Percentiles rank a stretch among this genome's conserved stretches.
These are phyloP conservation scores for Perodicticus potto DNA, from an alignment of 2,797 vertebrate species.

Conservation along the genomic window DNA sequence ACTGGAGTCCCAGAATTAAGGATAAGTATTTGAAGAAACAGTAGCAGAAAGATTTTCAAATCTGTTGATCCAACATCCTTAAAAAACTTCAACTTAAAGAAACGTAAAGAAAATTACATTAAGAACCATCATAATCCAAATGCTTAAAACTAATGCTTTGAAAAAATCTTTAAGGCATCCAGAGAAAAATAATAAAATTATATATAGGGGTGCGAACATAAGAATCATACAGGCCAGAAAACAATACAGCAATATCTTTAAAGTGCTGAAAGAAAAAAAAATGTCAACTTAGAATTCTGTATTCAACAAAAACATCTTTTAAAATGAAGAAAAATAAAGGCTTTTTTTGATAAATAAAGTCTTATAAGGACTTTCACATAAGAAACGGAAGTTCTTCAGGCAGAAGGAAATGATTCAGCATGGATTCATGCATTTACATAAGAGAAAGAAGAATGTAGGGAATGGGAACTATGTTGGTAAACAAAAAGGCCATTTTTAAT, in stretches of 20 bases:
- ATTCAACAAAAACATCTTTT: background rate
- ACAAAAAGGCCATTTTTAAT: conserved; percentile 42
- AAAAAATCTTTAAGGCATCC: background rate
- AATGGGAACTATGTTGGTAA: conserved; percentile 35
- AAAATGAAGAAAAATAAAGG: background rate
- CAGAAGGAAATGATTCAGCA: conserved; percentile 36
- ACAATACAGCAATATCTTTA: background rate
- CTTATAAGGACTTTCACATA: background rate
- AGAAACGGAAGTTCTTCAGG: conserved; percentile 32
- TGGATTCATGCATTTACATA: background rate
- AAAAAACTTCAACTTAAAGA: background rate
- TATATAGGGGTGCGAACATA: background rate
- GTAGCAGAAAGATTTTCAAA: conserved; percentile 16
- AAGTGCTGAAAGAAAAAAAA: conserved; percentile 4
- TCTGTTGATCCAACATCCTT: conserved; percentile 29
- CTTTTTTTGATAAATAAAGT: conserved; percentile 27
- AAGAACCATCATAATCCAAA: conserved; percentile 19
- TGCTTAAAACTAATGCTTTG: conserved; percentile 21
- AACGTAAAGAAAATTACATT: background rate
- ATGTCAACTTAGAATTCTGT: conserved; percentile 10
- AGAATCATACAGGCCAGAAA: background rate
- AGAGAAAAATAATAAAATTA: background rate
- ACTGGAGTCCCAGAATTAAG: background rate
- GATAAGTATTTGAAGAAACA: background rate
- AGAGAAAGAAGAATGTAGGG: conserved; percentile 34